Base-by-base conservation (phyloP, 2,113 vertebrate species). In the Ceuthmochares aereus region DNA sequence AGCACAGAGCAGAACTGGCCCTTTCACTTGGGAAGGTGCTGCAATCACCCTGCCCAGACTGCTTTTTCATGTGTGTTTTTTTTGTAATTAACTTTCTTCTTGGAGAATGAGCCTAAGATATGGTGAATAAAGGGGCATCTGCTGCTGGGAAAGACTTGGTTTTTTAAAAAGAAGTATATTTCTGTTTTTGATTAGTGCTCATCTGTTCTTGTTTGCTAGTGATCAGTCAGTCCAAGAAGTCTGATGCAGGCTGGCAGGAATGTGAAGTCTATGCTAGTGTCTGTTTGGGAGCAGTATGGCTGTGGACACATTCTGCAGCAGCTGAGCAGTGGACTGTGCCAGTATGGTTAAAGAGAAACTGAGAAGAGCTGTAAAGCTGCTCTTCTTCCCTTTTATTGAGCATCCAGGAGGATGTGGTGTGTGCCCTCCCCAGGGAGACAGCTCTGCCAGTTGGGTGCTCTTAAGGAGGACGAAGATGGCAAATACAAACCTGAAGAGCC, bases 241-340 rank as follows among this genome's bases (percentile, higher is more conserved):
- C 51, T 63, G 56, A 27, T 52, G 37, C 37, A 66, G 68, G 40
- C 58, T 81, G 82, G 54, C n/a, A 26, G 72, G 64, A 32, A 6
- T 13, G 36, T 3, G 85, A 47, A 36, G 19, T 29, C 29, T 64
- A 0, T 3, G 5, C 42, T 9, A 4, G 37, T 8, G 5, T 27
- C 86, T 0, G 0, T 63, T 4, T 18, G 40, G 83, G 51, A 34
- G 45, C 37, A 6, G 14, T 3, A 4, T 0, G 17, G 43, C 73
- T 60, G 36, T 26, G 73, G 54, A 11, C 8, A 1, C 9, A 17
- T 18, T 22, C 82, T 40, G 66, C 72, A 63, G 73, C 54, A 45
- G 66, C 37, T 17, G 56, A 76, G 81, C 51, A 9, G 51, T 4
- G 58, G 18, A 2, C 42, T n/a, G 16, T 19, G 52, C 34, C 34